Base-by-base conservation (phyloP, 2,113 vertebrate species). In the Clarias magur region DNA sequence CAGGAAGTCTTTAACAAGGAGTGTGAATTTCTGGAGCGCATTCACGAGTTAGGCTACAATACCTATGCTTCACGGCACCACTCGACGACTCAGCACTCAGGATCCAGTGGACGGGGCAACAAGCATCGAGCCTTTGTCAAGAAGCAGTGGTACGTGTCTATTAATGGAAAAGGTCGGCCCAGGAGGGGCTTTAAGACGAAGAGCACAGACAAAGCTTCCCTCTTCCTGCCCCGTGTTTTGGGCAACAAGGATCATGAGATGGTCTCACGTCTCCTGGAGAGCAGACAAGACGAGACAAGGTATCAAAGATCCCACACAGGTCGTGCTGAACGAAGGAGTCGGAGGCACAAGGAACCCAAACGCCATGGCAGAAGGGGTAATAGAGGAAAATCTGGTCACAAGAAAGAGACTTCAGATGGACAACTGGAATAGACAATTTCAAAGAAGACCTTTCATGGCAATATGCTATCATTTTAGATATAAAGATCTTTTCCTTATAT, bases 131-230 rank as follows among this genome's bases (percentile, higher is more conserved):
- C 96, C 80, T 91, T 95, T 0, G 93, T 95, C 0, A 97, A 97
- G 89, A 97, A 96, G 91, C 97, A 97, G 90, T 99, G 98, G 98
- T 99, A 97, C 15, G 94, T 99, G 93, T 98, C 98, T 0, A 95
- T 99, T 88, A 99, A 99, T 0, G 98, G 98, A 56, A 99, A 99
- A 89, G 98, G 98, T 13, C 96, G 98, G 96, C 98, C 98, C 10
- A 94, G 98, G 84, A 92, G 97, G 72, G 97, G 98, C 83, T 99
- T 98, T 89, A 98, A 97, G 90, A 98, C 98, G 0, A 95, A 97
- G 3, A 96, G 97, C 92, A 99, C 97, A 1, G 97, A 99, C 95
- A 99, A 97, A 92, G 98, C 98, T 0, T 98, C 97, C 0, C 97
- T 99, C n/a, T 99, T 99, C 89, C 93, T 99, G 93, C 98, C 98